Evolutionary conservation across 1,140 invertebrate species (phyloP).

Genomic region (Telenomus remus): DNA sequence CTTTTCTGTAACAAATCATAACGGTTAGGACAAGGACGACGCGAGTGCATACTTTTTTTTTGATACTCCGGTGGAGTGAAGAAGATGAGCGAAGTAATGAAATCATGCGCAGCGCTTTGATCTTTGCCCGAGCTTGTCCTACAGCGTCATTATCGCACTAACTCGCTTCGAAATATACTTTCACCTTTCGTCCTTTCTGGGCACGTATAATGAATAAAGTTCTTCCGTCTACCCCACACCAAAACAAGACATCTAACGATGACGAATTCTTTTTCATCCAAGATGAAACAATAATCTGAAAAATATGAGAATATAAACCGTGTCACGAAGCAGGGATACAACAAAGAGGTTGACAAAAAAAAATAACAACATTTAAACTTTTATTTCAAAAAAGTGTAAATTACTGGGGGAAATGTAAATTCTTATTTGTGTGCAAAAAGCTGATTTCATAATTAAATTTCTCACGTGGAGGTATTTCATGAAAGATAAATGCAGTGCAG

Average conservation of each 20-base stretch:
- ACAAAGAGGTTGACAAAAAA: too few relatives aligned
- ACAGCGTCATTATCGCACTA: slow-evolving; percentile 50
- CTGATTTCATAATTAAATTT: too few relatives aligned
- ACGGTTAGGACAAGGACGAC: slow-evolving; percentile 44
- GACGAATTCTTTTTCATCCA: slow-evolving; percentile 11
- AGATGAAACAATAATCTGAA: too few relatives aligned
- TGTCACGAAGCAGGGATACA: too few relatives aligned
- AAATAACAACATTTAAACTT: too few relatives aligned
- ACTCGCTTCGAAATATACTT: slow-evolving; percentile 49
- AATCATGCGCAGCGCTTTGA: slow-evolving; percentile 75
- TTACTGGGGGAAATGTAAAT: too few relatives aligned
- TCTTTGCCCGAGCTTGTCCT: slow-evolving; percentile 63
- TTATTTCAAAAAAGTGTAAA: too few relatives aligned
- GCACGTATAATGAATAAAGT: slow-evolving; percentile 31
- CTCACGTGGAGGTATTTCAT: too few relatives aligned
- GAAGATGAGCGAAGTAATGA: slow-evolving; percentile 73
- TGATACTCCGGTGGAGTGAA: slow-evolving; percentile 74
- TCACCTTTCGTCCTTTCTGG: slow-evolving; percentile 33
- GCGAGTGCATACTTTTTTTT: slow-evolving; percentile 68
- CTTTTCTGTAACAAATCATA: slow-evolving; percentile 30
- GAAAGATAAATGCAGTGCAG: too few relatives aligned
- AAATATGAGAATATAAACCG: too few relatives aligned
- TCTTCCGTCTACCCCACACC: slow-evolving; percentile 27
- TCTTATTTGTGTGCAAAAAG: too few relatives aligned
- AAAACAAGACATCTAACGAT: slow-evolving; percentile 38